Evolutionary conservation across 2,113 vertebrate genomes (phyloP).

Genomic region (Pangasianodon gigas): DNA sequence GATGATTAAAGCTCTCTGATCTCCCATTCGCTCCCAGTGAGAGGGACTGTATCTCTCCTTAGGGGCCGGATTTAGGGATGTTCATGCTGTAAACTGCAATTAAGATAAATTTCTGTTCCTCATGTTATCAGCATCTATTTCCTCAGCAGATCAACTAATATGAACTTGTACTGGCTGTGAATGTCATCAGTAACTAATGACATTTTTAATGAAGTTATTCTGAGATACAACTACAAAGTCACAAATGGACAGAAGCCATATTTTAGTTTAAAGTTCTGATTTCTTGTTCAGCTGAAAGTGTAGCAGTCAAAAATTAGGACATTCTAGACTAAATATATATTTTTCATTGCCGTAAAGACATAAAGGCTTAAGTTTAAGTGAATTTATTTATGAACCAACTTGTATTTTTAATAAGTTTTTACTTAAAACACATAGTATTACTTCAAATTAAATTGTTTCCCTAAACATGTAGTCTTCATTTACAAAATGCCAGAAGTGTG

Average conservation of each 20-base stretch:
- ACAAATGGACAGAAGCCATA: neutral
- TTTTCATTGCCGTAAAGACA: neutral
- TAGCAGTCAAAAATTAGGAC: neutral
- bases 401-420: neutral
- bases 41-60: slow-evolving; percentile 7
- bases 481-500: neutral
- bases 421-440: neutral
- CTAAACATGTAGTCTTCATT: neutral
- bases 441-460: neutral
- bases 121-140: slow-evolving; percentile 40
- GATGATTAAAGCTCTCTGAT: slow-evolving; percentile 38
- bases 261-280: neutral
- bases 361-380: neutral
- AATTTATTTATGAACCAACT: neutral
- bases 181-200: slow-evolving; percentile 20
- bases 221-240: neutral
- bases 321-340: neutral
- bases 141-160: neutral
- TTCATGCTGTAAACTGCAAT: slow-evolving; percentile 30
- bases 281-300: neutral
- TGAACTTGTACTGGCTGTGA: slow-evolving; percentile 9
- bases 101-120: slow-evolving; percentile 21
- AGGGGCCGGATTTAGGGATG: slow-evolving; percentile 10
- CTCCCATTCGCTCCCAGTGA: neutral
- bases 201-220: slow-evolving; percentile 3